Conservation (phyloP, 2,888 invertebrate species). For the Ametastegia equiseti region DNA sequence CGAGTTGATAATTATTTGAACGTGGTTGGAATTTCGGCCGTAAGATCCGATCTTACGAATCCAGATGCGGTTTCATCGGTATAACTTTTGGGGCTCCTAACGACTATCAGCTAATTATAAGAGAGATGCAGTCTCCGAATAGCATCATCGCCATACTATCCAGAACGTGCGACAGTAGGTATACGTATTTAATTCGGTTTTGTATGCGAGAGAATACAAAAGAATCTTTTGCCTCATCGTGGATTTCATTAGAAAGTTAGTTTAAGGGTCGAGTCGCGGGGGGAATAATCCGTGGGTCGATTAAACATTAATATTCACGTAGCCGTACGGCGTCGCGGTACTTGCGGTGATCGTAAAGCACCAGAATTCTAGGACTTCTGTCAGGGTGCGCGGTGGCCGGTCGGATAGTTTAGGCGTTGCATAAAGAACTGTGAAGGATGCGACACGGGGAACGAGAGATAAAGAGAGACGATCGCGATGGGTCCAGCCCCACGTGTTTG, state of each 20-base stretch:
- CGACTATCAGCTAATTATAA: constrained; percentile 26
- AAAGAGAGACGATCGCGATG: constrained; percentile 38
- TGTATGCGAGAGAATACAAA: constrained; percentile 10
- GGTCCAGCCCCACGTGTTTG: constrained; percentile 71
- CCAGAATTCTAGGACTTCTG: constrained; percentile 18
- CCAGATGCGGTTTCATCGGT: not conserved
- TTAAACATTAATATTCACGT: constrained; percentile 40
- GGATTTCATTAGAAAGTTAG: constrained; percentile 29
- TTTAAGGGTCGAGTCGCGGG: not conserved
- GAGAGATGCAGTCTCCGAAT: constrained; percentile 23
- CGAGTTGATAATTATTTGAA: not conserved
- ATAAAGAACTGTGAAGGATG: constrained; percentile 48
- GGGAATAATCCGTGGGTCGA: constrained; percentile 41
- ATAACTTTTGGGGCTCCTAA: not conserved
- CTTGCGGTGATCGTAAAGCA: constrained; percentile 25
- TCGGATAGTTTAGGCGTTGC: constrained; percentile 40
- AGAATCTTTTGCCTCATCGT: not conserved
- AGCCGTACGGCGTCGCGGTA: constrained; percentile 6
- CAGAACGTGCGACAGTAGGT: not conserved
- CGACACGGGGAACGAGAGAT: constrained; percentile 44
- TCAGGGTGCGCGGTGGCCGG: constrained; percentile 47
- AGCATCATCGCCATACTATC: not conserved
- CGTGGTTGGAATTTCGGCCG: not conserved
- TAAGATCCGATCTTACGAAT: not conserved
- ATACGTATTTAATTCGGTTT: constrained; percentile 3